Percentiles rank a stretch among this genome's conserved stretches.
Conservation (phyloP, 2,113 vertebrate genomes). For the Xyrauchen texanus region DNA sequence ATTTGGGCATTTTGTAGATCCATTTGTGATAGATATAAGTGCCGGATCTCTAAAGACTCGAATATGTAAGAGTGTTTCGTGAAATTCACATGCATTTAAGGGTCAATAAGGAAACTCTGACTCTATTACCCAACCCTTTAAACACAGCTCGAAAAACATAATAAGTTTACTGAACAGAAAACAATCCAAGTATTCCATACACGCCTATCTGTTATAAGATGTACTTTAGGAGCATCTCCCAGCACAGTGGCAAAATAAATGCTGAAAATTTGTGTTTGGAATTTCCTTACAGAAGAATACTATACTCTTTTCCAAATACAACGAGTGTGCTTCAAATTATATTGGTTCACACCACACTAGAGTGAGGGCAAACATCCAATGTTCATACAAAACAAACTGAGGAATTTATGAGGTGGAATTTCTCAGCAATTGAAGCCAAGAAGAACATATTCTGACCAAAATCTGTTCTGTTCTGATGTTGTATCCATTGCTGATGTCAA, state of each 20-base stretch:
- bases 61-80: neutral
- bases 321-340: neutral
- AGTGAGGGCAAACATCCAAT: neutral
- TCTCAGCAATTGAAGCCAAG: constrained; percentile 16
- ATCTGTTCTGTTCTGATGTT: constrained; percentile 1
- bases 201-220: neutral
- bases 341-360: neutral
- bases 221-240: neutral
- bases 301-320: neutral
- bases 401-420: constrained; percentile 1
- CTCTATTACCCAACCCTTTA: neutral
- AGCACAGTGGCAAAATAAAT: neutral
- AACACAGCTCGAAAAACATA: neutral
- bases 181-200: neutral
- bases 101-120: neutral
- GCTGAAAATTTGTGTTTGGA: too few relatives aligned
- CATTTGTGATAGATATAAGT: neutral
- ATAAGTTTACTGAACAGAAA: neutral
- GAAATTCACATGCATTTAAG: neutral
- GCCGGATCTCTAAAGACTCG: neutral
- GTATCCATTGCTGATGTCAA: constrained; percentile 16
- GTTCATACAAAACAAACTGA: neutral
- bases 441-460: constrained; percentile 18
- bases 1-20: too few relatives aligned
- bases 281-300: neutral